Evolutionary conservation across 2,888 invertebrate species (phyloP), one percentile per base, ranked within the genome.

Genomic region (Metallyticus violacea): DNA sequence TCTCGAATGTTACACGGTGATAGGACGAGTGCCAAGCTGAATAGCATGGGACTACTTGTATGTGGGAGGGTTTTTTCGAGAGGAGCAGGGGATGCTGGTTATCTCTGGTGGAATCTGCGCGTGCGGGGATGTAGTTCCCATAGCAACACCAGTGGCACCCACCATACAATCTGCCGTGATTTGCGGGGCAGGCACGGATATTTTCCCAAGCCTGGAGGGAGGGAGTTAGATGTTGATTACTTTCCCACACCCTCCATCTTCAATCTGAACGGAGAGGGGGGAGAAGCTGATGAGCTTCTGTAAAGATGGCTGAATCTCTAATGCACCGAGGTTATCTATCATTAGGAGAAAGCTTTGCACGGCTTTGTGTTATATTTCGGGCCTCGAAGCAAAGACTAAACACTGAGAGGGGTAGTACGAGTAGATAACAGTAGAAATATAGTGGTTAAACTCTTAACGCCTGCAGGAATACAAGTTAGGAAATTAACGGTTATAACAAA

Each of bases 151-250:
- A 29, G 28, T 62, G 62, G 62, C 81, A 62, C 62, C 81, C 40
- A 40, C 81, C 83, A 28, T 77, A 83, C 83, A 83, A 83, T 83
- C 83, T 83, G 83, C 83, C 28, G 83, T 83, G 83, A 83, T 83
- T 83, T 83, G 83, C 83, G 83, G 83, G 77, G 25, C 6, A 7
- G 81, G 62, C n/a, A n/a, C n/a, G n/a, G n/a, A n/a, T n/a, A n/a
- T n/a, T n/a, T n/a, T n/a, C n/a, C n/a, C n/a, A n/a, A n/a, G n/a
- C n/a, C n/a, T n/a, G n/a, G n/a, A n/a, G n/a, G n/a, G n/a, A n/a
- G 40, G 40, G 9, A 62, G 40, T 9, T 9, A 62, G 9, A 62
- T 62, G 40, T 62, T 62, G 40, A 62, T 62, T 62, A 62, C 40
- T 62, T 62, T 62, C 40, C 40, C 40, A 62, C 40, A 9, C 40